Evolutionary conservation across 2,888 invertebrate genomes (phyloP), one percentile per base, ranked within the genome.

Genomic region (Leuctra nigra): DNA sequence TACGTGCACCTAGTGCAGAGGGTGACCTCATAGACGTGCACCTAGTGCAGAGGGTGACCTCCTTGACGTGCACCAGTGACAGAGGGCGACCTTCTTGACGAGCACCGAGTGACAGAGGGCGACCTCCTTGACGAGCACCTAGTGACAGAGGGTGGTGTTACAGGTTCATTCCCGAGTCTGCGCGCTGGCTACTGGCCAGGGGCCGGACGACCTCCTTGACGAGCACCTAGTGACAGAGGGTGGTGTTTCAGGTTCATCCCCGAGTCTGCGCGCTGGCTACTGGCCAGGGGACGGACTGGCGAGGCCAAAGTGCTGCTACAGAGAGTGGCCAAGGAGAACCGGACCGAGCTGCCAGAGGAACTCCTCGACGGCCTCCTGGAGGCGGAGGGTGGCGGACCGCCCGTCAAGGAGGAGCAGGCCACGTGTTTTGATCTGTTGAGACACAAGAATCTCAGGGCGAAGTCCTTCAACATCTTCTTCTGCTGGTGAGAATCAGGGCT

Each of bases 241-340:
- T n/a, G 6, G 29, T 29, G 29, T 29, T 29, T 33, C 53, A 77
- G 77, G 76, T 79, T 86, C 58, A 80, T 87, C 64, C 87, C 87
- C 1, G 87, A 87, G 70, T 87, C 86, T 0, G 79, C 82, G 6
- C 76, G 87, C 50, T 87, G 87, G 87, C 69, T 87, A 58, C 66
- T 86, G 53, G 78, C 81, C 0, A 81, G 83, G 65, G 81, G 82
- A 35, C 77, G 80, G 25, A 73, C 76, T 14, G 74, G 77, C 24
- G 81, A 81, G 66, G 86, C 86, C 1, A 80, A 81, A 61, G 71
- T 71, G 41, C 72, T 81, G 20, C 77, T 87, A 35, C 75, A 80
- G 61, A 77, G 73, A 57, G 84, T 82, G 1, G 84, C 86, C 0
- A 75, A 76, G 61, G 81, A 79, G 65, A 87, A 87, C 67, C 79